phyloP scores from a whole-genome alignment of 2,113 vertebrate species.

The Donacobius atricapilla region DNA sequence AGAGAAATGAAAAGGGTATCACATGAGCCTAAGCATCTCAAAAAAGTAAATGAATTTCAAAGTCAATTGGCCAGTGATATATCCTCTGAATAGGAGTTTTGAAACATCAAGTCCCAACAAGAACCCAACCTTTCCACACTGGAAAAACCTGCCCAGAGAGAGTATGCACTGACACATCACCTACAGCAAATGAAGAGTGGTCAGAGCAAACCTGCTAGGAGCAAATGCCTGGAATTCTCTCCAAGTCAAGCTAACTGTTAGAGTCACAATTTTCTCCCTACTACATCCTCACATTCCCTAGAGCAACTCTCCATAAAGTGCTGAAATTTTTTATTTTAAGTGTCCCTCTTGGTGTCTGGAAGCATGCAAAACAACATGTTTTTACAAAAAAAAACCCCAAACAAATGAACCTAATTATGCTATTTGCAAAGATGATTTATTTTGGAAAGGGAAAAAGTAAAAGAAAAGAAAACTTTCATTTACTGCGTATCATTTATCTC shows the following conservation, averaged over 20 bases:
- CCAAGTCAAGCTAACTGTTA: not conserved
- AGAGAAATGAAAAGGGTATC: not conserved
- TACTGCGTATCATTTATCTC: not conserved
- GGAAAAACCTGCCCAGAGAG: not conserved
- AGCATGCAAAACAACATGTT: not conserved
- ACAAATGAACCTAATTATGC: not conserved
- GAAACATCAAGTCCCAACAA: not conserved
- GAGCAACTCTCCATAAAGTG: not conserved
- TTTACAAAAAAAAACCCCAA: not conserved
- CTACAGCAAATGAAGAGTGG: not conserved
- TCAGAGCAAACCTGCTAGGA: not conserved
- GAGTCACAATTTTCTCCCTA: not conserved
- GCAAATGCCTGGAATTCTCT: slow-evolving; percentile 8
- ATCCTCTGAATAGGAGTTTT: not conserved
- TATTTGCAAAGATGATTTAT: not conserved
- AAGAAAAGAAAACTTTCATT: not conserved
- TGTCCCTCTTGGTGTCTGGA: not conserved
- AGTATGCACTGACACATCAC: not conserved
- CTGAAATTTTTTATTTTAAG: not conserved
- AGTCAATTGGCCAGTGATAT: not conserved
- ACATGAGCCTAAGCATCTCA: not conserved
- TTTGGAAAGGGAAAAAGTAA: not conserved
- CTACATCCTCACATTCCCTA: not conserved
- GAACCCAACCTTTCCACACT: not conserved
- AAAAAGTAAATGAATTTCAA: not conserved